Conservation (phyloP, 2,113 vertebrate genomes). For the Istiophorus platypterus region DNA sequence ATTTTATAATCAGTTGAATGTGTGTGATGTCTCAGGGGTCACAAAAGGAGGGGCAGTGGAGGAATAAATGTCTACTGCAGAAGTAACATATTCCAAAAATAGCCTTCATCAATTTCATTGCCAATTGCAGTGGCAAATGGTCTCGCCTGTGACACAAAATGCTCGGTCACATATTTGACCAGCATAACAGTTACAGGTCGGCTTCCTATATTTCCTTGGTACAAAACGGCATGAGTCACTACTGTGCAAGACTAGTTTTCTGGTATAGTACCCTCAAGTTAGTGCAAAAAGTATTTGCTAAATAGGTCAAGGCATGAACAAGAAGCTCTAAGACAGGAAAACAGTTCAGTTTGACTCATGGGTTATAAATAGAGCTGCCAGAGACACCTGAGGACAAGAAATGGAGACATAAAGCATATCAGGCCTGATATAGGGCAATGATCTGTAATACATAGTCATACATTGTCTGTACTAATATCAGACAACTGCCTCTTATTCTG, state of each 20-base stretch:
- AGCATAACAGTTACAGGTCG: slow-evolving; percentile 16
- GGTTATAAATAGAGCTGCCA: slow-evolving; percentile 30
- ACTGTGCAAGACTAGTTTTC: slow-evolving; percentile 60
- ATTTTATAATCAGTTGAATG: slow-evolving; percentile 16
- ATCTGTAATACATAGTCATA: slow-evolving; percentile 40
- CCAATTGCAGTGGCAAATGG: slow-evolving; percentile 38
- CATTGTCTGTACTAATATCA: slow-evolving; percentile 15
- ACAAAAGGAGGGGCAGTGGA: background rate
- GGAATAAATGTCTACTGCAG: slow-evolving; percentile 26
- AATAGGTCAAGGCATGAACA: slow-evolving; percentile 45
- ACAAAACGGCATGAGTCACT: slow-evolving; percentile 48
- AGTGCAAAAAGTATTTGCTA: slow-evolving; percentile 27
- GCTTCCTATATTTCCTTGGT: slow-evolving; percentile 8
- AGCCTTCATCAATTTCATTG: slow-evolving; percentile 46
- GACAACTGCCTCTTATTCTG: slow-evolving; percentile 37
- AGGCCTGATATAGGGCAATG: slow-evolving; percentile 36
- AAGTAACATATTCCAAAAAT: slow-evolving; percentile 54
- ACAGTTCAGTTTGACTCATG: slow-evolving; percentile 26
- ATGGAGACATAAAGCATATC: slow-evolving; percentile 18
- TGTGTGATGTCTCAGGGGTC: slow-evolving; percentile 12
- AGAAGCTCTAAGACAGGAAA: slow-evolving; percentile 10
- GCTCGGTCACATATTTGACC: slow-evolving; percentile 72
- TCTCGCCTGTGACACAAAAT: slow-evolving; percentile 53
- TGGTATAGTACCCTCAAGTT: slow-evolving; percentile 22
- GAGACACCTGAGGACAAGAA: slow-evolving; percentile 26